Base-by-base conservation (phyloP, 2,888 invertebrate species). In the Erebia ligea region DNA sequence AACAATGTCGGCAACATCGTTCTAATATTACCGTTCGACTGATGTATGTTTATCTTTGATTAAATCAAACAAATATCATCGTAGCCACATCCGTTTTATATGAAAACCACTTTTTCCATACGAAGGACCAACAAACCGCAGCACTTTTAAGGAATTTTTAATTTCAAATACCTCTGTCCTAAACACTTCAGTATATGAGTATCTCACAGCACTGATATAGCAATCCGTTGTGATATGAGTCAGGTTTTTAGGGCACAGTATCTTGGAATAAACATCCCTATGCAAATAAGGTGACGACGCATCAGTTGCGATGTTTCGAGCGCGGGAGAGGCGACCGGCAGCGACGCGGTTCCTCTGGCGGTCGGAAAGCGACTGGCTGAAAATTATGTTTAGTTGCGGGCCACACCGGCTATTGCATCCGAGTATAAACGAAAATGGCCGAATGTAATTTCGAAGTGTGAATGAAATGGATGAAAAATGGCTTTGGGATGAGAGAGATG, bases 321-420 rank as follows among this genome's bases (percentile, higher is more conserved):
- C 87, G 88, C 89, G 87, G 82, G 82, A 82, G 82, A 74, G 78
- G 73, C 81, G 82, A 77, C 83, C 85, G 84, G 78, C 86, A 84
- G 80, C 88, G 82, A 87, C 73, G 79, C 86, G 80, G 82, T 86
- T 87, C 86, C 89, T 84, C 78, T 84, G 81, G 81, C 86, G 86
- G 84, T 82, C 86, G 86, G 85, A 82, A 85, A 90, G 84, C 87
- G 91, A 92, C 92, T 92, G 93, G 80, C 87, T 88, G 84, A 79
- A 87, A 90, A 87, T 90, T 89, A 85, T 91, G 93, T 89, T 89
- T 94, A 82, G 94, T 94, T 81, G 83, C 85, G 81, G 90, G 91
- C 79, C 93, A 93, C 89, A 94, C 94, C 88, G 94, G 90, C 91
- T 90, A 91, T 88, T 92, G 92, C 92, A 91, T 87, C 91, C 92